A percentile compares a stretch with the other conserved stretches of the same genome.
These are phyloP conservation scores for Merluccius polli DNA, from an alignment of 2,797 vertebrate genomes.

Conservation along the genomic window DNA sequence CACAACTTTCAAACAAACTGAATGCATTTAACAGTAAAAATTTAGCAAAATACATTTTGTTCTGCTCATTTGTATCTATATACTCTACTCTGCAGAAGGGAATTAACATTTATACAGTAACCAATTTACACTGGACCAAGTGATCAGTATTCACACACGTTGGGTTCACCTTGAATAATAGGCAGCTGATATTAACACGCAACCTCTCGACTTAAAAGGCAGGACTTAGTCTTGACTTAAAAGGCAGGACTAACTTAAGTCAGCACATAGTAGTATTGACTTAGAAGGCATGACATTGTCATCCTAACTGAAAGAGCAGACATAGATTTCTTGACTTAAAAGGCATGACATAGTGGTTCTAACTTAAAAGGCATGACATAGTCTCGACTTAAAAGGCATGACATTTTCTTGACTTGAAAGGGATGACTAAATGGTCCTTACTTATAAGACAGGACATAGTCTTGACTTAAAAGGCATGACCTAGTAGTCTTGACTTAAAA, in stretches of 20 bases:
- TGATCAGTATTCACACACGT: slow-evolving; percentile 66
- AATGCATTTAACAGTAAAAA: slow-evolving; percentile 74
- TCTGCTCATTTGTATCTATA: slow-evolving; percentile 74
- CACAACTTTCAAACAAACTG: slow-evolving; percentile 59
- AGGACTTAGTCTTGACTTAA: slow-evolving; percentile 37
- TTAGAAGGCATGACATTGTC: not conserved
- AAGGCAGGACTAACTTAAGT: slow-evolving; percentile 65
- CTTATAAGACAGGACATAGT: not conserved
- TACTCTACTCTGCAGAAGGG: slow-evolving; percentile 75
- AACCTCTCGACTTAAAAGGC: slow-evolving; percentile 29
- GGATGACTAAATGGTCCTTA: not conserved
- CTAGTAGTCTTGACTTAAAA: not conserved
- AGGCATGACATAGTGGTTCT: not conserved
- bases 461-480: not conserved
- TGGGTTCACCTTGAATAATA: slow-evolving; percentile 62
- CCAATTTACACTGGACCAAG: slow-evolving; percentile 69
- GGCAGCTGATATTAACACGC: slow-evolving; percentile 26
- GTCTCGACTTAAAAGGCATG: not conserved
- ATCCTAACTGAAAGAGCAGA: not conserved
- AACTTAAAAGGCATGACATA: not conserved
- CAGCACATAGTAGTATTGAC: not conserved
- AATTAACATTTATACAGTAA: slow-evolving; percentile 70
- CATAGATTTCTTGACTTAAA: slow-evolving; percentile 1
- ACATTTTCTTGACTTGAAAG: not conserved
- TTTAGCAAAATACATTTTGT: slow-evolving; percentile 82